Evolutionary conservation across 2,888 invertebrate genomes (phyloP), one percentile per base, ranked within the genome.

Genomic region (Lycophotia porphyrea): DNA sequence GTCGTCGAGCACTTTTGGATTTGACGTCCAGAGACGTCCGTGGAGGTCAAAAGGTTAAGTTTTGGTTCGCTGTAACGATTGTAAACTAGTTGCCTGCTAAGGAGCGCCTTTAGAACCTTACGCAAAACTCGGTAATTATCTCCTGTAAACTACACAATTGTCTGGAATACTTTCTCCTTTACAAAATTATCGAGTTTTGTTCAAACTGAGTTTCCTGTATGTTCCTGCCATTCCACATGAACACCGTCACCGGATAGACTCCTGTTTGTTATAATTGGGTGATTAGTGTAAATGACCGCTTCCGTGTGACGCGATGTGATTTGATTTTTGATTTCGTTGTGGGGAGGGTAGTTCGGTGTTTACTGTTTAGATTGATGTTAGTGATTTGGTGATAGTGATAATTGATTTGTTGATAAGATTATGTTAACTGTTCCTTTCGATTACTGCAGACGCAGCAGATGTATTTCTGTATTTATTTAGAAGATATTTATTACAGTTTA

Each of bases 181-280:
- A 52, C n/a, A 52, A 24, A 52, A n/a, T n/a, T 49, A 31, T n/a
- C 0, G 18, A 11, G 27, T 63, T 66, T 67, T 36, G 84, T 31
- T 15, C 44, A 11, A 18, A 63, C 13, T 85, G 18, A 74, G 5
- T 63, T 39, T 83, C 74, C 84, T 83, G 86, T 36, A 15, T 18
- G 11, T 15, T 8, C 5, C 34, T 52, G n/a, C 5, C 0, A n/a
- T 49, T 31, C 24, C 68, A 52, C 44, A 36, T 44, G 52, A 18
- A 27, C 66, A 78, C 65, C 83, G 83, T 72, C 65, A 86, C 86
- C 86, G 83, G 83, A 83, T 86, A 86, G 86, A 69, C 86, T 83
- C 79, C 84, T 78, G 79, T 82, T 67, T 67, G 73, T 85, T 71
- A 74, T 83, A 83, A 83, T 83, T 83, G 82, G 86, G 79, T 86